Base-by-base conservation (phyloP, 2,113 vertebrate species). In the Cyphotilapia sp. region DNA sequence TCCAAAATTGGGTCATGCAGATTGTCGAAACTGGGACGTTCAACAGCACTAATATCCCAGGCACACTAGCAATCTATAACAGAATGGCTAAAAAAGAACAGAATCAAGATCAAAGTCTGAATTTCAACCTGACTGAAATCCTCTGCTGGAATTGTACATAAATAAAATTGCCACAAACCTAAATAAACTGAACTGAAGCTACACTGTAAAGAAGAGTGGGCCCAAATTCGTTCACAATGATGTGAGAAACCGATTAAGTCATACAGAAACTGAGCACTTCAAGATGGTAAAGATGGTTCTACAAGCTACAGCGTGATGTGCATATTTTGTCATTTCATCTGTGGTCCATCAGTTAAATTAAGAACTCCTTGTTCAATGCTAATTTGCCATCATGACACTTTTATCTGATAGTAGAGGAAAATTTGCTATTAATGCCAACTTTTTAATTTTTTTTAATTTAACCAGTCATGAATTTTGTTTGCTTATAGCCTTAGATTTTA, bases 101-200 rank as follows among this genome's bases (percentile, higher is more conserved):
- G 35, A 71, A 8, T 2, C n/a, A 42, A 40, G 66, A 38, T n/a
- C 8, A 71, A 71, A 42, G 38, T 71, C 35, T 40, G 12, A 14
- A 71, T 22, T 22, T 42, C 5, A 71, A 71, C 38, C 66, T 24
- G 66, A 71, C 35, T 24, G 12, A 71, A 71, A 42, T 71, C n/a
- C 66, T 71, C 12, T 71, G 38, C 35, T 42, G 66, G n/a, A 69
- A 24, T 42, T 42, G n/a, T 42, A 24, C 13, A 24, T 27, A 16
- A 42, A 71, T 71, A 14, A 71, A 71, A 71, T 71, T 24, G 66
- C 8, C 66, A 42, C 66, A 42, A 71, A 71, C n/a, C n/a, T 71
- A 40, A 42, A 71, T 71, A 42, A 63, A 11, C 29, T 33, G 9
- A 33, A 63, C 29, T 63, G 9, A 63, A 33, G 29, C 59, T 33